Base-by-base conservation (phyloP, 1,140 invertebrate genomes). In the Hestina assimilis region DNA sequence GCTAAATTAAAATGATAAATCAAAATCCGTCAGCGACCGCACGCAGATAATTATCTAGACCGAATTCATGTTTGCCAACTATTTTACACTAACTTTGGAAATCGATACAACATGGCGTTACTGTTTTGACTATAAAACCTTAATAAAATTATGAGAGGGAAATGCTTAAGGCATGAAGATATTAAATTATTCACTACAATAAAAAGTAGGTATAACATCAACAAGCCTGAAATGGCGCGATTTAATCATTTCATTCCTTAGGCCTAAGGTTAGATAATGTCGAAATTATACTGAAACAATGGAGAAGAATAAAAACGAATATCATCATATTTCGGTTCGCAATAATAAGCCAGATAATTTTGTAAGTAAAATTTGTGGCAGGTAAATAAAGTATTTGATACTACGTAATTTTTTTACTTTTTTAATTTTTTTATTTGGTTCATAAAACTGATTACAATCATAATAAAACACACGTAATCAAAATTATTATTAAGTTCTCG, bases 1-100 rank as follows among this genome's bases (percentile, higher is more conserved):
- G 59, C 72, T 72, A 82, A 84, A 84, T 82, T 84, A 82, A 82
- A 84, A 84, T 82, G 74, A 84, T 84, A 84, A 84, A 84, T 84
- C 81, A 84, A 82, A 83, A 84, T 73, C 79, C 66, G 71, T 79
- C 77, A 75, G 66, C 59, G 43, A 51, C 45, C 55, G 33, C 47
- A 41, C 35, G 47, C 23, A 35, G 31, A 50, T 48, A 38, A 38
- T 38, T 38, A 38, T 38, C 8, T 38, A 14, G 33, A 38, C 3
- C 33, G 19, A 38, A 19, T 38, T 38, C 33, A 38, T 38, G 19
- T 38, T 38, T 19, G 15, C 14, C 14, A n/a, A 31, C 11, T 12
- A 31, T n/a, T 12, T 31, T 31, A 31, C 29, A 11, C 2, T 12
- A 12, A 1, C 2, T n/a, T n/a, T n/a, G n/a, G n/a, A 31, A 2